These are phyloP conservation scores for Notarius lentiginosus DNA, from an alignment of 2,113 vertebrate species.

Conservation along the genomic window DNA sequence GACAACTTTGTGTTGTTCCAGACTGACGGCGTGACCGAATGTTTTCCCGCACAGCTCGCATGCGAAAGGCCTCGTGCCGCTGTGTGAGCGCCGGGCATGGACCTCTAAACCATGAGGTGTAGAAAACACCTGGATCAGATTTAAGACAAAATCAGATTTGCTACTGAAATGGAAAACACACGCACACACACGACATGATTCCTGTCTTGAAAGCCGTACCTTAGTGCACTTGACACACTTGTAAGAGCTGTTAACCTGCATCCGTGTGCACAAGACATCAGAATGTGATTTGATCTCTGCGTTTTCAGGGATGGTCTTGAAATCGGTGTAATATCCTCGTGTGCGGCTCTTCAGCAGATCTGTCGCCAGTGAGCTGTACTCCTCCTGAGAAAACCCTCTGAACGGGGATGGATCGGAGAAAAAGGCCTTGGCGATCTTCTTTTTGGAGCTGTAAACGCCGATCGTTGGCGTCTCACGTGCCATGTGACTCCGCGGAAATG, in stretches of 20 bases:
- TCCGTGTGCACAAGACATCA: slow-evolving; percentile 78
- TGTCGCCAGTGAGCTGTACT: slow-evolving; percentile 66
- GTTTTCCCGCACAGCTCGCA: slow-evolving; percentile 94
- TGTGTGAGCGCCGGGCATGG: slow-evolving; percentile 90
- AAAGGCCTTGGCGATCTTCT: slow-evolving; percentile 67
- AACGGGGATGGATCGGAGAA: slow-evolving; percentile 58
- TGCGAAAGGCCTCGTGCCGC: slow-evolving; percentile 89
- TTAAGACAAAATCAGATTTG: slow-evolving; percentile 12
- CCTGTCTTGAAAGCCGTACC: slow-evolving; percentile 66
- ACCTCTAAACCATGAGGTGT: slow-evolving; percentile 91
- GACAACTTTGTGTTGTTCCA: slow-evolving; percentile 92
- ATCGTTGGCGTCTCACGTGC: slow-evolving; percentile 71
- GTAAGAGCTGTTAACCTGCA: slow-evolving; percentile 80
- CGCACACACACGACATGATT: fast-evolving
- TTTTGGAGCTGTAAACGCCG: slow-evolving; percentile 71
- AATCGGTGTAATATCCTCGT: slow-evolving; percentile 65
- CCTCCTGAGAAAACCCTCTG: slow-evolving; percentile 74
- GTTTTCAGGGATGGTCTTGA: slow-evolving; percentile 70
- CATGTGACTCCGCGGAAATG: slow-evolving; percentile 69
- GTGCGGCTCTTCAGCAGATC: slow-evolving; percentile 52
- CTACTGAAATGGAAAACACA: not conserved
- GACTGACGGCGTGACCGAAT: slow-evolving; percentile 91
- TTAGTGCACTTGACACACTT: slow-evolving; percentile 96
- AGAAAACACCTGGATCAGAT: slow-evolving; percentile 82
- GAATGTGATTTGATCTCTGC: slow-evolving; percentile 83